Conservation (phyloP, 2,888 invertebrate genomes). For the Alloscopus bannaensis region DNA sequence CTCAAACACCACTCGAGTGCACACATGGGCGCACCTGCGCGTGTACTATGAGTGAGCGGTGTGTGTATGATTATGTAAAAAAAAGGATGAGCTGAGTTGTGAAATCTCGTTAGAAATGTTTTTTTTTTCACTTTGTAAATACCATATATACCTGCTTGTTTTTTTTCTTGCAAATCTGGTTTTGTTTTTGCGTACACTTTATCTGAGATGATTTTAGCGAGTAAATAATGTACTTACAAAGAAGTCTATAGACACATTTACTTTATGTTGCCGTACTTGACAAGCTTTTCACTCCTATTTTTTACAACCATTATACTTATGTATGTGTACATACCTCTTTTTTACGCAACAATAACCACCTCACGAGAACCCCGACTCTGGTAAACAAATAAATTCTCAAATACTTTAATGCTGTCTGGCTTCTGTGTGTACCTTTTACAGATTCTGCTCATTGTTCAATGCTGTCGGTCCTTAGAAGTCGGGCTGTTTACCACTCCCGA, state of each 20-base stretch:
- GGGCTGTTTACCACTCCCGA: slow-evolving; percentile 13
- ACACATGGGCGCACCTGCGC: slow-evolving; percentile 34
- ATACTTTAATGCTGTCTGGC: background rate
- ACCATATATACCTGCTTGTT: too few species aligned
- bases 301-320: too few species aligned
- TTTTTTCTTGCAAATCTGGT: slow-evolving; percentile 57
- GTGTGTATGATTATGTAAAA: slow-evolving; percentile 36
- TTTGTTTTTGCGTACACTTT: slow-evolving; percentile 51
- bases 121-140: slow-evolving; percentile 14
- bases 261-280: background rate
- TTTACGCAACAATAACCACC: slow-evolving; percentile 11
- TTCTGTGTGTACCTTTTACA: slow-evolving; percentile 38
- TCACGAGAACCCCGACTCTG: too few species aligned
- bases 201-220: background rate
- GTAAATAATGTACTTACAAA: background rate
- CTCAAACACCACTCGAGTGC: slow-evolving; percentile 14
- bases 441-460: slow-evolving; percentile 70
- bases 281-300: slow-evolving; percentile 7
- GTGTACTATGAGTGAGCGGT: slow-evolving; percentile 23
- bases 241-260: background rate
- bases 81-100: too few species aligned
- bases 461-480: slow-evolving; percentile 64
- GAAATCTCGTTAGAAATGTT: slow-evolving; percentile 54
- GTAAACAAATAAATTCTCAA: background rate
- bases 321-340: background rate